These are phyloP conservation scores for Balearica regulorum DNA, from an alignment of 2,797 vertebrate genomes.

Conservation along the genomic window DNA sequence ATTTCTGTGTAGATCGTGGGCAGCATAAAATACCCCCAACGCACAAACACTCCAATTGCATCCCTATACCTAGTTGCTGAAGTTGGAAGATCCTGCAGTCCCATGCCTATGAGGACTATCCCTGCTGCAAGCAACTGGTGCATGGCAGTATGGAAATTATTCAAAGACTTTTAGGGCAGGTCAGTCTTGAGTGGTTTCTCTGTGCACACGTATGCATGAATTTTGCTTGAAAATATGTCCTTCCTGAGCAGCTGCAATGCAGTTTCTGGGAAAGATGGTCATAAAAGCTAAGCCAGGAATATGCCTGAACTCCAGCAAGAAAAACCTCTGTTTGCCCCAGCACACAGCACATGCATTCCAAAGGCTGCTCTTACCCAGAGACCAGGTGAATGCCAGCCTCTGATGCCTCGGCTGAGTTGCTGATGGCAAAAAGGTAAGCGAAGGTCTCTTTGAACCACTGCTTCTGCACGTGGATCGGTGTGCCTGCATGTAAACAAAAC, in stretches of 20 bases:
- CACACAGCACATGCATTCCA: background rate
- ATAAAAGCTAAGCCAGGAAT: background rate
- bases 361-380: slow-evolving; percentile 82
- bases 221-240: background rate
- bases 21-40: background rate
- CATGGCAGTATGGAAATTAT: background rate
- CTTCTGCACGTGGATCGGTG: slow-evolving; percentile 77
- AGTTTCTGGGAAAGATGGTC: background rate
- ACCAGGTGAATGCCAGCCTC: slow-evolving; percentile 84
- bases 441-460: slow-evolving; percentile 89
- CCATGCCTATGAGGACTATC: background rate
- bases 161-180: background rate
- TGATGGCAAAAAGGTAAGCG: slow-evolving; percentile 79
- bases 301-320: background rate
- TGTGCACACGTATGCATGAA: background rate
- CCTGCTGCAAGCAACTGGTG: background rate
- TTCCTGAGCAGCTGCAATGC: background rate
- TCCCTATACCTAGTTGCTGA: background rate
- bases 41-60: fast-evolving
- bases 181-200: background rate
- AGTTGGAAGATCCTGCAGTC: background rate
- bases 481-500: slow-evolving; percentile 67
- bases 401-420: slow-evolving; percentile 76
- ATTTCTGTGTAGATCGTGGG: background rate
- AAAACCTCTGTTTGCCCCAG: background rate